Evolutionary conservation across 2,113 vertebrate species (phyloP).

Genomic region (Arenaria interpres): DNA sequence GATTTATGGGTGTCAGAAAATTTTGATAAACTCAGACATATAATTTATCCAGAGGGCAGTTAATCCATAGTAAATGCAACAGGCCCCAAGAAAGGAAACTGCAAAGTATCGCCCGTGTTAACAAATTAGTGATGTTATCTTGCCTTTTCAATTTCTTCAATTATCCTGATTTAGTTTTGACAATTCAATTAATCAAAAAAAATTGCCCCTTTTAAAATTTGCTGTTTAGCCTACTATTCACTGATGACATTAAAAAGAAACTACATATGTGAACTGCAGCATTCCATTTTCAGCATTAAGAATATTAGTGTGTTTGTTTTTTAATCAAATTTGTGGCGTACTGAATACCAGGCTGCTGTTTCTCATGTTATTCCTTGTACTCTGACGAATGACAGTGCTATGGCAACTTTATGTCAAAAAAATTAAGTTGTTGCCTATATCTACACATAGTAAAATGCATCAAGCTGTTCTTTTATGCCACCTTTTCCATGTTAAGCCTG

Average conservation of each 20-base stretch:
- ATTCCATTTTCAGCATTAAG: neutral
- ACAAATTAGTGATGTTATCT: neutral
- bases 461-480: neutral
- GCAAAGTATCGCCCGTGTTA: neutral
- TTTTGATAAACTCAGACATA: neutral
- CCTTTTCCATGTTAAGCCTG: neutral
- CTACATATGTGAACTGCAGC: neutral
- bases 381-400: neutral
- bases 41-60: neutral
- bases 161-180: neutral
- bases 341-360: neutral
- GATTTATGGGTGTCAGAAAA: neutral
- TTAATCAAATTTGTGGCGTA: neutral
- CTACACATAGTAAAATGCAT: accelerated
- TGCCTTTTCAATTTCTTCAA: neutral
- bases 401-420: neutral
- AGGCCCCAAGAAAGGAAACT: neutral
- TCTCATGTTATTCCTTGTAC: neutral
- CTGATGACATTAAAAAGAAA: neutral
- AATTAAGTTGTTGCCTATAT: neutral
- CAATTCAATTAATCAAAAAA: neutral
- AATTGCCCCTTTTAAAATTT: neutral
- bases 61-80: neutral
- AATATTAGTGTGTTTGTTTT: neutral
- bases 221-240: neutral